Percentiles rank a stretch among this genome's conserved stretches.
phyloP scores from a whole-genome alignment of 1,140 invertebrate species.

The Leptinotarsa lineolata region DNA sequence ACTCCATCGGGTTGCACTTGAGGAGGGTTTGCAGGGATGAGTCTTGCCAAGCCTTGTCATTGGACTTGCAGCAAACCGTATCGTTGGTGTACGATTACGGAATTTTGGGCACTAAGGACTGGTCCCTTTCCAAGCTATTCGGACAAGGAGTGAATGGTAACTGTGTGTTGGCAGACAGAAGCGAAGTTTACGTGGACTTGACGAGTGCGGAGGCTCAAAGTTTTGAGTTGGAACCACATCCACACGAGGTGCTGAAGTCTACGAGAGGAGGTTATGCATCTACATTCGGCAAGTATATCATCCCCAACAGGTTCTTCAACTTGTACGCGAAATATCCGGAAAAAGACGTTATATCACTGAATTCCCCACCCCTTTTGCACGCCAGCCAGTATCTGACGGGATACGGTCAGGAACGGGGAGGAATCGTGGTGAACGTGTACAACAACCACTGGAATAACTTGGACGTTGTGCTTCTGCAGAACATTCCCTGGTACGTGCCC shows the following conservation, averaged over 20 bases:
- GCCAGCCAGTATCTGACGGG: slow-evolving; percentile 84
- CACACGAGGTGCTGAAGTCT: slow-evolving; percentile 62
- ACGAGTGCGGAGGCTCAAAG: slow-evolving; percentile 64
- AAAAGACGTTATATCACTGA: slow-evolving; percentile 58
- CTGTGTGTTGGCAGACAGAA: slow-evolving; percentile 78
- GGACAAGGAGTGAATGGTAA: slow-evolving; percentile 76
- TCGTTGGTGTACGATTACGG: slow-evolving; percentile 82
- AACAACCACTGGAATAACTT: slow-evolving; percentile 76
- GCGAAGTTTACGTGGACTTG: slow-evolving; percentile 84
- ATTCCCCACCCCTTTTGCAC: slow-evolving; percentile 70
- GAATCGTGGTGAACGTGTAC: slow-evolving; percentile 78
- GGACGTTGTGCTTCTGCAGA: slow-evolving; percentile 74
- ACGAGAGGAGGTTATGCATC: slow-evolving; percentile 69
- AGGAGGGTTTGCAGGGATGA: slow-evolving; percentile 73
- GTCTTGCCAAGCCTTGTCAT: slow-evolving; percentile 65
- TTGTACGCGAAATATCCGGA: slow-evolving; percentile 63
- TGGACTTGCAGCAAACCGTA: slow-evolving; percentile 84
- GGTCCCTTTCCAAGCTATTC: slow-evolving; percentile 86
- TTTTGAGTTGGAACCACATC: slow-evolving; percentile 64
- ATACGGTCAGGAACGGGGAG: slow-evolving; percentile 84
- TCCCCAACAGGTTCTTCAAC: slow-evolving; percentile 69
- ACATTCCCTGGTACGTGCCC: slow-evolving; percentile 93
- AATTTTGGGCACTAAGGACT: slow-evolving; percentile 70
- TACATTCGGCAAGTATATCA: slow-evolving; percentile 71
- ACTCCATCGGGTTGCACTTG: slow-evolving; percentile 87